Conservation (phyloP, 1,140 invertebrate species). For the Sinonovacula constricta region DNA sequence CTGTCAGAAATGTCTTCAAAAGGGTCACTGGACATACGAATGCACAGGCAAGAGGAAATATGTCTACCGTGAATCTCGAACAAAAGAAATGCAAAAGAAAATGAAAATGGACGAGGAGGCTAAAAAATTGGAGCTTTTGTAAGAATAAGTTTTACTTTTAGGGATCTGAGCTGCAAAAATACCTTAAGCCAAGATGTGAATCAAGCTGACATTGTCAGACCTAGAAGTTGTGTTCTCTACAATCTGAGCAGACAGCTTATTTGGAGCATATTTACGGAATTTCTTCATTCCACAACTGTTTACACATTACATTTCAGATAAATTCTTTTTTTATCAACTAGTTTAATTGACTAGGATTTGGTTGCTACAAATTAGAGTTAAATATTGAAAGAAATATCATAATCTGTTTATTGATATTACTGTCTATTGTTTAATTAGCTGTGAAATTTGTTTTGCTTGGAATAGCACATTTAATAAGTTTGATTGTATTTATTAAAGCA, state of each 20-base stretch:
- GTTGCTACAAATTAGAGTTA: too few species aligned
- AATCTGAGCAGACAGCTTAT: neutral
- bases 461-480: too few species aligned
- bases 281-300: neutral
- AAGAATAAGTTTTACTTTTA: conserved; percentile 59
- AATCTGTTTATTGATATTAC: too few species aligned
- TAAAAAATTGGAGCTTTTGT: conserved; percentile 76
- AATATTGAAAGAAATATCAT: too few species aligned
- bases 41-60: conserved; percentile 95
- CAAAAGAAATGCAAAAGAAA: conserved; percentile 87
- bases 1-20: conserved; percentile 94
- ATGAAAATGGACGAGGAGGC: conserved; percentile 81
- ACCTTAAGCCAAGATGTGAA: neutral
- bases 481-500: too few species aligned
- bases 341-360: too few species aligned
- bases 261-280: neutral
- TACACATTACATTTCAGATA: neutral
- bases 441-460: too few species aligned
- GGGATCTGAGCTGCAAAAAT: neutral
- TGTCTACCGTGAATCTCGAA: conserved; percentile 88
- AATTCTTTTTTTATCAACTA: too few species aligned
- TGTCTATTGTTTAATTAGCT: too few species aligned
- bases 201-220: neutral
- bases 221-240: neutral
- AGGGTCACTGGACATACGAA: conserved; percentile 95